phyloP scores from a whole-genome alignment of 2,113 vertebrate species.

The Nerophis ophidion region DNA sequence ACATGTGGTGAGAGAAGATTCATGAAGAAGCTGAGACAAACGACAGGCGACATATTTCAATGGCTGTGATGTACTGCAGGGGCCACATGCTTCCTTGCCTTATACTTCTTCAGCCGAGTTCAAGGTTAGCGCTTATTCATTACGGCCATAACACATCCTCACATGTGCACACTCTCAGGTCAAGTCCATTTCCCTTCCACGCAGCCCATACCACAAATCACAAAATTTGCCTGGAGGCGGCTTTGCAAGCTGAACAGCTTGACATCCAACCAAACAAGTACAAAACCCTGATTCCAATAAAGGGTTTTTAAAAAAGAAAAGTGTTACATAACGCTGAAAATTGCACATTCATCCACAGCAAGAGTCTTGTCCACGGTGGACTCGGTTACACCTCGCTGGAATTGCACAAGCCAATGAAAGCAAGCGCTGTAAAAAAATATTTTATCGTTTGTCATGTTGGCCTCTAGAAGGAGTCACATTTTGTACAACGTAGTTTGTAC shows the following conservation, averaged over 20 bases:
- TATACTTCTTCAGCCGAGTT: constrained; percentile 27
- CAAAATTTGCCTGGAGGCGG: neutral
- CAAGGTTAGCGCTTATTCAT: constrained; percentile 41
- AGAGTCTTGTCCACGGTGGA: neutral
- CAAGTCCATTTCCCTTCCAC: constrained; percentile 4
- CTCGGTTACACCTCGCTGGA: neutral
- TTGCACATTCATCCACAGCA: neutral
- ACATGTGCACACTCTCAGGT: constrained; percentile 7
- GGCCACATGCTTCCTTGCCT: constrained; percentile 8
- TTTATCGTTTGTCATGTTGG: neutral
- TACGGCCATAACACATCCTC: constrained; percentile 22
- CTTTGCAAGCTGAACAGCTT: neutral
- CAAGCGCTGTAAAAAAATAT: neutral
- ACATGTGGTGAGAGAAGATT: constrained; percentile 9
- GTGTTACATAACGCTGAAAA: neutral
- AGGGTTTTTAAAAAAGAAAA: neutral
- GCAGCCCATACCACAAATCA: neutral
- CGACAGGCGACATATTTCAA: constrained; percentile 32
- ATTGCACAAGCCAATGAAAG: neutral
- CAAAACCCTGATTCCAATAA: neutral
- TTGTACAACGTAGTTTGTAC: neutral
- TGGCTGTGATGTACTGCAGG: constrained; percentile 21
- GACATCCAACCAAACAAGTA: neutral
- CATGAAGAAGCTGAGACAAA: constrained; percentile 33
- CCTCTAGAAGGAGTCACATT: neutral